Evolutionary conservation across 2,113 vertebrate species (phyloP).

Genomic region (Rana temporaria): DNA sequence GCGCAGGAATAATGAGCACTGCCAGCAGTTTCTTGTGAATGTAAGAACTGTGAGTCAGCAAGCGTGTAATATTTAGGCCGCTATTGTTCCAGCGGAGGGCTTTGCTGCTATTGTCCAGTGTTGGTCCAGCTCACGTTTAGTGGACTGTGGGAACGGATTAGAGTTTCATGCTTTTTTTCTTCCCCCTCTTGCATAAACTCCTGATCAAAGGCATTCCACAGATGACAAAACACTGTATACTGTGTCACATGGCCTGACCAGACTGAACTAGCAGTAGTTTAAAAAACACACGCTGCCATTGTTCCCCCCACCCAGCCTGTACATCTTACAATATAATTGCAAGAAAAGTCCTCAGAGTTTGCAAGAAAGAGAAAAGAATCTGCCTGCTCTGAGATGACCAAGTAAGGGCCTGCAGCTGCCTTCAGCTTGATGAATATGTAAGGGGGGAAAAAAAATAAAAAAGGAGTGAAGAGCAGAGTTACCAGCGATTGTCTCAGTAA

Average conservation of each 20-base stretch:
- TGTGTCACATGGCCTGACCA: conserved; percentile 73
- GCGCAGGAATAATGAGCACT: conserved; percentile 48
- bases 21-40: conserved; percentile 60
- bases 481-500: neutral
- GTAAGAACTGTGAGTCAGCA: conserved; percentile 73
- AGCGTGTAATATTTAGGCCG: conserved; percentile 72
- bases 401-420: conserved; percentile 10
- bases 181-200: conserved; percentile 76
- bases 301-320: conserved; percentile 61
- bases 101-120: conserved; percentile 78
- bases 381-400: conserved; percentile 1
- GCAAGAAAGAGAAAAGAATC: conserved; percentile 17
- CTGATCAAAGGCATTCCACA: conserved; percentile 90
- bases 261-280: conserved; percentile 69
- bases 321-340: conserved; percentile 45
- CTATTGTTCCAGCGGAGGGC: conserved; percentile 69
- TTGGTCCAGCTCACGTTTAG: conserved; percentile 79
- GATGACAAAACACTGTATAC: conserved; percentile 85
- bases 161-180: conserved; percentile 78
- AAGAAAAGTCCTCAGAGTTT: conserved; percentile 31
- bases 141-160: conserved; percentile 91
- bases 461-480: neutral
- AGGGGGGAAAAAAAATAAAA: neutral
- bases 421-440: neutral
- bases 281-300: conserved; percentile 74